Conservation (phyloP, 1,140 invertebrate species). For the Laupala kohalensis region DNA sequence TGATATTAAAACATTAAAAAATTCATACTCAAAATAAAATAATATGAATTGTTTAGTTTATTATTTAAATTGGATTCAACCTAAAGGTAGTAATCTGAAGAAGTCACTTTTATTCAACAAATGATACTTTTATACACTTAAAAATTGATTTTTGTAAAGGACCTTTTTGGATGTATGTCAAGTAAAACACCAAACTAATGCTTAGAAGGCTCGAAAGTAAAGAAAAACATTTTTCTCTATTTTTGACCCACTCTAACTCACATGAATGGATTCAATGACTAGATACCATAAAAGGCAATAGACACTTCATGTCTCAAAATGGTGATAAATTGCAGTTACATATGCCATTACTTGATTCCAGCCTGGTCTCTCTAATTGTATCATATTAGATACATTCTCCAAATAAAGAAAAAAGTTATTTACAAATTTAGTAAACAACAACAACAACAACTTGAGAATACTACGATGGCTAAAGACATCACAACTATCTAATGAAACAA, state of each 20-base stretch:
- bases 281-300: background rate
- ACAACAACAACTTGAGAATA: no score
- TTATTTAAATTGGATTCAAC: no score
- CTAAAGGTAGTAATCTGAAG: background rate
- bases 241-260: background rate
- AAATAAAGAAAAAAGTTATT: no score
- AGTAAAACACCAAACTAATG: background rate
- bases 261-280: background rate
- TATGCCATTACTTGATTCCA: constrained; percentile 93
- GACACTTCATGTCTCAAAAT: constrained; percentile 51
- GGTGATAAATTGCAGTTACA: constrained; percentile 81
- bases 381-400: constrained; percentile 88
- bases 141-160: background rate
- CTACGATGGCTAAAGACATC: no score
- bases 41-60: no score
- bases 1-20: no score
- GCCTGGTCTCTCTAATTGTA: constrained; percentile 79
- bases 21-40: no score
- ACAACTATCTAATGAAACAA: no score
- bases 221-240: no score
- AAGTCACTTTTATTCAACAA: background rate
- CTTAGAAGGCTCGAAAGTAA: background rate
- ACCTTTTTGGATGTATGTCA: background rate
- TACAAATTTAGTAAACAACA: no score
- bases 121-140: background rate